Evolutionary conservation across 2,888 invertebrate species (phyloP).

Genomic region (Osmoderma eremita): DNA sequence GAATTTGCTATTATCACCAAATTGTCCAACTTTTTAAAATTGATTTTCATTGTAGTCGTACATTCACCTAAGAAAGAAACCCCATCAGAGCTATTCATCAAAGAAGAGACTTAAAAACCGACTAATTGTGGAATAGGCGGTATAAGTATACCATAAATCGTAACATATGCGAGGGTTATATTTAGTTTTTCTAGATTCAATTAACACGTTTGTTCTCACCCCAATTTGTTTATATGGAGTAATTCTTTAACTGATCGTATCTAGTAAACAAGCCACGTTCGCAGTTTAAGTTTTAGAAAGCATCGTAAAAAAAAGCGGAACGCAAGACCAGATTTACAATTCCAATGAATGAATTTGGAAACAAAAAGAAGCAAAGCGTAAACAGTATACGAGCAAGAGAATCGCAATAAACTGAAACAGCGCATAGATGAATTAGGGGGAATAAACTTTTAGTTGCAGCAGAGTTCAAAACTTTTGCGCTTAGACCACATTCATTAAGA

Average conservation of each 20-base stretch:
- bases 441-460: too few relatives aligned
- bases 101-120: slow-evolving; percentile 4
- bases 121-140: slow-evolving; percentile 22
- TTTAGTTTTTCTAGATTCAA: slow-evolving; percentile 15
- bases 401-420: too few relatives aligned
- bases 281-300: not conserved
- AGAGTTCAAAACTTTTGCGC: too few relatives aligned
- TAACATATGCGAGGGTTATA: slow-evolving; percentile 1
- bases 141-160: slow-evolving; percentile 24
- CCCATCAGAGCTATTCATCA: not conserved
- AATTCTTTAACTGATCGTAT: slow-evolving; percentile 27
- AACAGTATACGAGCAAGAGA: too few relatives aligned
- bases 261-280: slow-evolving; percentile 1
- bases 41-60: not conserved
- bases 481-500: not conserved
- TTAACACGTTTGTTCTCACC: slow-evolving; percentile 18
- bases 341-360: not conserved
- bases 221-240: slow-evolving; percentile 19
- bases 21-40: too few relatives aligned
- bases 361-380: too few relatives aligned
- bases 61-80: not conserved
- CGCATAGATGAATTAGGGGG: too few relatives aligned
- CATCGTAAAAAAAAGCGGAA: not conserved
- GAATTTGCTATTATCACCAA: too few relatives aligned
- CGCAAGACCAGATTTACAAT: not conserved